Conservation (phyloP, 2,888 invertebrate genomes). For the Brenthis ino region DNA sequence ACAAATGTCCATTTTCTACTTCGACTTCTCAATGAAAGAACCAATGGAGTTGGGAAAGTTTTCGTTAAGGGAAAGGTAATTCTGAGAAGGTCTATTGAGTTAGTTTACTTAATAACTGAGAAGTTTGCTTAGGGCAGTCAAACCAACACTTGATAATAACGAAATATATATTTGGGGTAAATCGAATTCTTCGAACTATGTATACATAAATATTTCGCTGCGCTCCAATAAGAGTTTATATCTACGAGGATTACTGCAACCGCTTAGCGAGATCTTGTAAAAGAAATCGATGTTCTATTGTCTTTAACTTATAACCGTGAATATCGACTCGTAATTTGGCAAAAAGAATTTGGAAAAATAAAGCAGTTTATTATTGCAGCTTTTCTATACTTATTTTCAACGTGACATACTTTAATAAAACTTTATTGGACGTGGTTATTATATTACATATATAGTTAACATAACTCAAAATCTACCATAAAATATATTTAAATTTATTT, state of each 20-base stretch:
- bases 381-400: too few relatives aligned
- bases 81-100: constrained; percentile 62
- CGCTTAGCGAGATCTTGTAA: too few relatives aligned
- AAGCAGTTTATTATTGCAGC: too few relatives aligned
- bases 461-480: too few relatives aligned
- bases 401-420: too few relatives aligned
- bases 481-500: too few relatives aligned
- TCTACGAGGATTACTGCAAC: not conserved
- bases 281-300: too few relatives aligned
- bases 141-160: constrained; percentile 67
- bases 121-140: constrained; percentile 66
- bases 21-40: constrained; percentile 56
- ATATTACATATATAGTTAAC: too few relatives aligned
- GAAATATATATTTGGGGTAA: constrained; percentile 65
- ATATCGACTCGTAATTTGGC: too few relatives aligned
- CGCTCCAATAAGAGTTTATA: constrained; percentile 4
- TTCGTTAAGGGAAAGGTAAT: constrained; percentile 67
- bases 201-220: constrained; percentile 13
- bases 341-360: too few relatives aligned
- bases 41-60: constrained; percentile 63
- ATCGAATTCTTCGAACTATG: constrained; percentile 48
- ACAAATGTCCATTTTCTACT: constrained; percentile 36
- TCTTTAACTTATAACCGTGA: too few relatives aligned
- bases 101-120: constrained; percentile 71
- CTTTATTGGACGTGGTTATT: too few relatives aligned